phyloP scores from a whole-genome alignment of 2,797 vertebrate species.

The Tangara arthus region DNA sequence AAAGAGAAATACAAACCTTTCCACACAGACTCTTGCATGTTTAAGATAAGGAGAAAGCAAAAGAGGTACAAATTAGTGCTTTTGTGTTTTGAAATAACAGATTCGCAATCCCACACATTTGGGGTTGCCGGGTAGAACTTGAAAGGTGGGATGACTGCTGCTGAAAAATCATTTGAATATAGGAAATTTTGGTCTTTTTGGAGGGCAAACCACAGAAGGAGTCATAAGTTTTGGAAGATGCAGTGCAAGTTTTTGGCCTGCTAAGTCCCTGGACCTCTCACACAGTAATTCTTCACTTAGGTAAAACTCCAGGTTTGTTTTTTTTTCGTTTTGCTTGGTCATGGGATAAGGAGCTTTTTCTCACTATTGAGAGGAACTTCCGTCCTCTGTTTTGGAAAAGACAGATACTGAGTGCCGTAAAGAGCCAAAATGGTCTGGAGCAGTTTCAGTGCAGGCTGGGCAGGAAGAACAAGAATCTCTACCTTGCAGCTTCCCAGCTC shows the following conservation, averaged over 20 bases:
- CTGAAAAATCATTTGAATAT: not conserved
- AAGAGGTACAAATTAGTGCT: not conserved
- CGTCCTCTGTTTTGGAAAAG: not conserved
- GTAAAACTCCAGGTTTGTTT: not conserved
- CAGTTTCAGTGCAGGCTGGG: not conserved
- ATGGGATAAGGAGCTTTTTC: not conserved
- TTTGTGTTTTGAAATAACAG: not conserved
- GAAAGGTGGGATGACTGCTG: not conserved
- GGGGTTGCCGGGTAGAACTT: not conserved
- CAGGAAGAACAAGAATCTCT: not conserved
- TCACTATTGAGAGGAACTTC: not conserved
- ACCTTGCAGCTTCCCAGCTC: not conserved
- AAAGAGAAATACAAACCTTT: not conserved
- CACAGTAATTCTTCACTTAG: not conserved
- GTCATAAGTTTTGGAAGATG: not conserved
- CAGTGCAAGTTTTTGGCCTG: not conserved
- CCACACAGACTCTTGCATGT: not conserved
- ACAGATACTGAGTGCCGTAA: too few species aligned
- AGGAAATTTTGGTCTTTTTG: not conserved
- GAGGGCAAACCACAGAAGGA: not conserved
- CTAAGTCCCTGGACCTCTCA: not conserved
- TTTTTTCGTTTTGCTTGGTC: not conserved
- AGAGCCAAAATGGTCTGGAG: not conserved
- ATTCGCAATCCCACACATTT: fast-evolving
- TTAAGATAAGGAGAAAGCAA: not conserved